Conservation (phyloP, 2,113 vertebrate species). For the Takifugu bimaculatus region DNA sequence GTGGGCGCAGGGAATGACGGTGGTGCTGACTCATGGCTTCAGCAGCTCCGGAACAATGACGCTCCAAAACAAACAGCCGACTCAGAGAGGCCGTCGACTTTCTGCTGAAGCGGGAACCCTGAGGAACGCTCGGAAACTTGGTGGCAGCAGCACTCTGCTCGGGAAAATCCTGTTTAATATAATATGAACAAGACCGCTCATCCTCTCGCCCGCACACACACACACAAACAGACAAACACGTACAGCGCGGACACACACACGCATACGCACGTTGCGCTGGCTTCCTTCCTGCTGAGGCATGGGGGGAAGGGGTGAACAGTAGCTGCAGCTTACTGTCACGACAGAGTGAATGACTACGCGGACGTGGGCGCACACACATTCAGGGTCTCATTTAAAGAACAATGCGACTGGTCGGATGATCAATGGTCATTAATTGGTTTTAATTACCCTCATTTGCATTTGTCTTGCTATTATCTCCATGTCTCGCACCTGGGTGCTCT, state of each 20-base stretch:
- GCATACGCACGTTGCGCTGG: slow-evolving; percentile 50
- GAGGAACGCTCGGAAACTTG: slow-evolving; percentile 67
- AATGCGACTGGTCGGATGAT: too few species aligned
- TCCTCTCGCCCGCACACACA: slow-evolving; percentile 36
- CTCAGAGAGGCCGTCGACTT: slow-evolving; percentile 34
- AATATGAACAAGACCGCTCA: slow-evolving; percentile 51
- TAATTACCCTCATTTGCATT: too few species aligned
- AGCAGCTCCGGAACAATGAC: slow-evolving; percentile 53
- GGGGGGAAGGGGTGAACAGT: slow-evolving; percentile 55
- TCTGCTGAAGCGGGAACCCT: slow-evolving; percentile 73
- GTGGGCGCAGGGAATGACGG: slow-evolving; percentile 49
- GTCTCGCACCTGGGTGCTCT: too few species aligned
- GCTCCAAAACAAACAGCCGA: slow-evolving; percentile 73
- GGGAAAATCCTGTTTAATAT: slow-evolving; percentile 78
- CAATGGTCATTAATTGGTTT: too few species aligned
- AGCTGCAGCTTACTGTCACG: slow-evolving; percentile 53
- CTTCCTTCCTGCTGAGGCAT: slow-evolving; percentile 57
- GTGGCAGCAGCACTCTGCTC: slow-evolving; percentile 69
- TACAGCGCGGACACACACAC: slow-evolving; percentile 29
- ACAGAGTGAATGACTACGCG: slow-evolving; percentile 25
- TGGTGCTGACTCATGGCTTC: slow-evolving; percentile 69
- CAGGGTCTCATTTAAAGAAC: neutral
- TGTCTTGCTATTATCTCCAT: too few species aligned
- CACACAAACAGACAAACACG: slow-evolving; percentile 25
- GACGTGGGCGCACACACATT: neutral